Conservation (phyloP, 2,113 vertebrate species). For the Ifrita kowaldi region DNA sequence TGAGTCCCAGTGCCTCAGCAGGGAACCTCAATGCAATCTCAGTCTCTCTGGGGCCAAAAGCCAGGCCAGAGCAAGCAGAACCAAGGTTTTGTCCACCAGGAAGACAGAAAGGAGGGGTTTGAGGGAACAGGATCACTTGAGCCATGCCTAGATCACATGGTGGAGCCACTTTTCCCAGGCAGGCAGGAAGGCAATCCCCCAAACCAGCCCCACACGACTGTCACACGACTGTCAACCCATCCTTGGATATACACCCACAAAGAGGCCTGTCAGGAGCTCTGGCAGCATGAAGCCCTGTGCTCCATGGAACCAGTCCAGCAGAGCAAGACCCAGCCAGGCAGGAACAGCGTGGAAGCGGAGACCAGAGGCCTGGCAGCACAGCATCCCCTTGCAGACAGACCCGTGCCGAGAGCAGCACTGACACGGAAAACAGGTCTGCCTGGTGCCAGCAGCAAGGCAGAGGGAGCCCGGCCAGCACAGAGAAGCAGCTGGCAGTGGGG, state of each 20-base stretch:
- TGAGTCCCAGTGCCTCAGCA: neutral
- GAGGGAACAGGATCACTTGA: neutral
- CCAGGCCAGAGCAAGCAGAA: neutral
- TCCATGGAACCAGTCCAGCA: neutral
- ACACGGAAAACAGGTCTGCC: constrained; percentile 1
- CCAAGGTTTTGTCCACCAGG: neutral
- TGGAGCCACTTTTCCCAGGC: neutral
- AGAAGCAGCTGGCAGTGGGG: neutral
- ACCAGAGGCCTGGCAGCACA: neutral
- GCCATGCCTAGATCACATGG: neutral
- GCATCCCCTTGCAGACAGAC: neutral
- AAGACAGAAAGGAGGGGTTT: neutral
- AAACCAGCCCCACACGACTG: neutral
- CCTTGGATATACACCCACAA: neutral
- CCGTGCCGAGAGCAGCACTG: rapidly evolving
- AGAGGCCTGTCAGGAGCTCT: neutral
- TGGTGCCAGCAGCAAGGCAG: neutral
- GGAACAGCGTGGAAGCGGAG: rapidly evolving
- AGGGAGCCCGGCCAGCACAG: neutral
- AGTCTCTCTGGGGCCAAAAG: neutral
- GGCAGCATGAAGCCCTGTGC: neutral
- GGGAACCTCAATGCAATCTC: neutral
- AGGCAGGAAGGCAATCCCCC: neutral
- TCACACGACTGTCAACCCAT: neutral
- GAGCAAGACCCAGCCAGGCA: neutral